Conservation (phyloP, 2,888 invertebrate genomes). For the Belgica antarctica region DNA sequence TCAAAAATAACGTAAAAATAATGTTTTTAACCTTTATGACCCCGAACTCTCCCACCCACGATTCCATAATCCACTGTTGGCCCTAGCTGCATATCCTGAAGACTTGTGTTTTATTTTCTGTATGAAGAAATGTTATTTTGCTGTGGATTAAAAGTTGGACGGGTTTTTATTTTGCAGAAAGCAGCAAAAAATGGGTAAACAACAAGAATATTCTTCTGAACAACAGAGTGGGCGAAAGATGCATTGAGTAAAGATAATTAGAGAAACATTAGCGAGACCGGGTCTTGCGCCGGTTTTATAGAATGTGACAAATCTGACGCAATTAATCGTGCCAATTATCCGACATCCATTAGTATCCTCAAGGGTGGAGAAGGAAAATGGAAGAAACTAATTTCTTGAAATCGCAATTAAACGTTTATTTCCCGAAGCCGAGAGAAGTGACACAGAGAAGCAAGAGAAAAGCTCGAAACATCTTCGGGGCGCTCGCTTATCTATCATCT, state of each 20-base stretch:
- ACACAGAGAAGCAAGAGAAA: no score
- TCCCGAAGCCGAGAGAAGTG: background rate
- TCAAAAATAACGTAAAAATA: no score
- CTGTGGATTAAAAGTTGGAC: slow-evolving; percentile 11
- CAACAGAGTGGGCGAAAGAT: slow-evolving; percentile 13
- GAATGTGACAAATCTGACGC: slow-evolving; percentile 21
- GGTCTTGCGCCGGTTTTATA: background rate
- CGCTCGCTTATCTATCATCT: background rate
- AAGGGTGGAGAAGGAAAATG: background rate
- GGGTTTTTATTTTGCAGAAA: background rate
- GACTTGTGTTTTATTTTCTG: slow-evolving; percentile 6
- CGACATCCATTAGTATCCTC: slow-evolving; percentile 3
- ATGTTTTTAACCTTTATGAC: no score
- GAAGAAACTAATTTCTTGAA: background rate
- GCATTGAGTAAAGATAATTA: slow-evolving; percentile 13
- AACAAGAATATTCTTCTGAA: background rate
- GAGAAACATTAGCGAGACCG: background rate
- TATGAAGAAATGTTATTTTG: slow-evolving; percentile 1
- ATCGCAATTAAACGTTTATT: slow-evolving; percentile 5
- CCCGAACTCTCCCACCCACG: no score
- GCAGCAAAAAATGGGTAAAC: background rate
- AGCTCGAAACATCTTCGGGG: background rate
- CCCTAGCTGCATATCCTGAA: background rate
- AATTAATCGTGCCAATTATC: slow-evolving; percentile 16
- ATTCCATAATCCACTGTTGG: no score